Evolutionary conservation across 2,797 vertebrate species (phyloP).

Genomic region (Hippoglossus hippoglossus): DNA sequence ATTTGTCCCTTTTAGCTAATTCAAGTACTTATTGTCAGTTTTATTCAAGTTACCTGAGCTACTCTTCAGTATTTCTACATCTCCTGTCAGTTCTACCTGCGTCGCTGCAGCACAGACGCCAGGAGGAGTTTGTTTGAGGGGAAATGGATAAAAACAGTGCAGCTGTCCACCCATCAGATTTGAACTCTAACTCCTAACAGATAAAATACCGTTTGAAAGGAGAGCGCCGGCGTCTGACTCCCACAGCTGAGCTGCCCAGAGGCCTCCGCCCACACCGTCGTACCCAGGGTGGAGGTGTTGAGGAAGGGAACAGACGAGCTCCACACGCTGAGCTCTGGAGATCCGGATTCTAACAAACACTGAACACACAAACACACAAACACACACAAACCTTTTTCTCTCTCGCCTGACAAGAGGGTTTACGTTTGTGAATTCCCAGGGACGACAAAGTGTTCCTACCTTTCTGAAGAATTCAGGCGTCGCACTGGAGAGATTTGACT

Average conservation of each 20-base stretch:
- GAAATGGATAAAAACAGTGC: no score
- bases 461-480: slow-evolving; percentile 71
- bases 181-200: no score
- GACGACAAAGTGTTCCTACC: slow-evolving; percentile 61
- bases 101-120: no score
- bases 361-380: slow-evolving; percentile 41
- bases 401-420: not conserved
- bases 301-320: slow-evolving; percentile 78
- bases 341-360: slow-evolving; percentile 72
- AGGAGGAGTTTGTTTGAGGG: no score
- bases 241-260: slow-evolving; percentile 75
- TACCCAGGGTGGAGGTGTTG: slow-evolving; percentile 77
- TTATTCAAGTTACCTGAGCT: no score
- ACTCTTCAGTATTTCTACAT: no score
- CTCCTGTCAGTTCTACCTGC: no score
- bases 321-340: slow-evolving; percentile 80
- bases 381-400: not conserved
- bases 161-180: no score
- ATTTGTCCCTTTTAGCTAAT: no score
- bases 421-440: not conserved
- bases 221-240: slow-evolving; percentile 51
- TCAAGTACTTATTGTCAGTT: no score
- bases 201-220: slow-evolving; percentile 80
- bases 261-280: slow-evolving; percentile 66
- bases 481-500: slow-evolving; percentile 45